These are phyloP conservation scores for Andrena camellia DNA, from an alignment of 2,888 invertebrate species.

Conservation along the genomic window DNA sequence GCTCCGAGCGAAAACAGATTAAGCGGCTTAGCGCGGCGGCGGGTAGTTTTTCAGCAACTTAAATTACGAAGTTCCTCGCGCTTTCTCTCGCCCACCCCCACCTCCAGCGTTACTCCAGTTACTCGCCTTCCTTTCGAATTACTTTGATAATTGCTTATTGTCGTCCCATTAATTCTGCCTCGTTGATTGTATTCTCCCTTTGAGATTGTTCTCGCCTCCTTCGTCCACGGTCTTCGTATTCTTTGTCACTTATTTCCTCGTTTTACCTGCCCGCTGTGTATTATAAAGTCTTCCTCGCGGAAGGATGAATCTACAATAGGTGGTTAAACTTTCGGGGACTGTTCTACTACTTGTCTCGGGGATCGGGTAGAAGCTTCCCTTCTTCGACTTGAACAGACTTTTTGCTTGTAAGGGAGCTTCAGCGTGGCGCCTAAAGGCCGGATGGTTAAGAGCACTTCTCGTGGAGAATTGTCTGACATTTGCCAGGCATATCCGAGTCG, in stretches of 20 bases:
- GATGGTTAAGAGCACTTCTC: no score
- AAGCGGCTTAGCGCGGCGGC: constrained; percentile 9
- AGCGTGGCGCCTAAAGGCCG: neutral
- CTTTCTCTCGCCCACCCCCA: neutral
- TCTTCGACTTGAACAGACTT: neutral
- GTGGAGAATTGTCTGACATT: no score
- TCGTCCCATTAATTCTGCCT: constrained; percentile 45
- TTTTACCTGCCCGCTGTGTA: neutral
- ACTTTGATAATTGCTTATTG: constrained; percentile 54
- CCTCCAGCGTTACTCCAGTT: neutral
- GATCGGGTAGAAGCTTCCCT: neutral
- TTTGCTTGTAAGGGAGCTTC: neutral
- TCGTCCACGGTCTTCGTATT: no score
- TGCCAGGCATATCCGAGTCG: no score
- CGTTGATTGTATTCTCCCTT: constrained; percentile 27
- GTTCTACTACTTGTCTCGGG: neutral
- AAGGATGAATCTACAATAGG: constrained; percentile 8
- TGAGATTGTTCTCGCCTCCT: neutral
- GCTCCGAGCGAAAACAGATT: constrained; percentile 37
- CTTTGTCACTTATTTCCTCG: no score
- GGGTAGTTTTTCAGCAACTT: constrained; percentile 33
- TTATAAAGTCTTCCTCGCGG: neutral
- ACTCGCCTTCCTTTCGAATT: constrained; percentile 15
- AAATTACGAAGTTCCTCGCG: constrained; percentile 39
- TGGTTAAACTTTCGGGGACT: constrained; percentile 4